phyloP scores from a whole-genome alignment of 2,113 vertebrate species.

The rat (Rattus norvegicus) region GRCr8 NC_086033.1:102064001-102064500 shows the following conservation, averaged over 20 bases:
- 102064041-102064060: neutral
- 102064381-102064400: neutral
- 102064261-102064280: fast-evolving
- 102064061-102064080: neutral
- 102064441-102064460: neutral
- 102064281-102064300: neutral
- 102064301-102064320: neutral
- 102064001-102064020: neutral
- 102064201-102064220: neutral
- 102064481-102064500: neutral
- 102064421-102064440: neutral
- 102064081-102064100: neutral
- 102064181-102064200: neutral
- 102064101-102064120: neutral
- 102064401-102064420: neutral
- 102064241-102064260: neutral
- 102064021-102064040: neutral
- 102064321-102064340: neutral
- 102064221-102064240: neutral
- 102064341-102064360: neutral
- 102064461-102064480: neutral
- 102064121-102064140: neutral
- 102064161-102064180: neutral
- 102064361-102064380: neutral
- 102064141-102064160: neutral